These are phyloP conservation scores for Oxygymnocypris stewartii DNA, from an alignment of 2,113 vertebrate species.

Conservation along the genomic window DNA sequence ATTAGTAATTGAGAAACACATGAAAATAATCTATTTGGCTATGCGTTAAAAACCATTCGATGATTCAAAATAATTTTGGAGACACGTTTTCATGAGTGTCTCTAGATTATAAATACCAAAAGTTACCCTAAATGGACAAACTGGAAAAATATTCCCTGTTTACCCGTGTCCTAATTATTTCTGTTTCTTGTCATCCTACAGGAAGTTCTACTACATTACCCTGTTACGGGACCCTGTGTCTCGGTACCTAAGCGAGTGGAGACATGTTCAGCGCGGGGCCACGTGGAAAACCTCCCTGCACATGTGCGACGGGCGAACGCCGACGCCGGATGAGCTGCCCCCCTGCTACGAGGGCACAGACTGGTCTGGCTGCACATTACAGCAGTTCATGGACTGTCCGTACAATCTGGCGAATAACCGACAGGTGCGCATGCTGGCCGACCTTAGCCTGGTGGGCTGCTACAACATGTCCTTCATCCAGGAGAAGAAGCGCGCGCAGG, in stretches of 20 bases:
- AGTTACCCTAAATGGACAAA: too few relatives aligned
- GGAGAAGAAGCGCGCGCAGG: constrained; percentile 91
- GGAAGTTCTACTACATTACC: constrained; percentile 99
- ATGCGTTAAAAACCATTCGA: too few relatives aligned
- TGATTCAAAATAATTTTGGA: too few relatives aligned
- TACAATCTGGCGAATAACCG: constrained; percentile 98
- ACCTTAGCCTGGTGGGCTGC: constrained; percentile 96
- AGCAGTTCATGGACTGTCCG: constrained; percentile 99
- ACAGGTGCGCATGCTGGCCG: constrained; percentile 95
- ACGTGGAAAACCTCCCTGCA: constrained; percentile 98
- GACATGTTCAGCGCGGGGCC: constrained; percentile 94
- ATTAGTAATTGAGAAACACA: too few relatives aligned
- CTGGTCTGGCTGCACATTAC: constrained; percentile 96
- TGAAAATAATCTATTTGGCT: too few relatives aligned
- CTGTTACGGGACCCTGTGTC: constrained; percentile 95
- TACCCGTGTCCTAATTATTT: neutral
- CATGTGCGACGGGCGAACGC: constrained; percentile 97
- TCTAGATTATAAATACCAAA: too few relatives aligned
- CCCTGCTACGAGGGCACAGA: constrained; percentile 96
- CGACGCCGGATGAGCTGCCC: constrained; percentile 93
- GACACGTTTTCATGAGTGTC: too few relatives aligned
- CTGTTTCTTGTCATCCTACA: constrained; percentile 57
- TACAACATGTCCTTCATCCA: constrained; percentile 98
- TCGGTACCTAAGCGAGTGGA: constrained; percentile 97
- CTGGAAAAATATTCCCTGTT: neutral